These are phyloP conservation scores for Catharus fuscescens DNA, from an alignment of 2,113 vertebrate species.

Conservation along the genomic window DNA sequence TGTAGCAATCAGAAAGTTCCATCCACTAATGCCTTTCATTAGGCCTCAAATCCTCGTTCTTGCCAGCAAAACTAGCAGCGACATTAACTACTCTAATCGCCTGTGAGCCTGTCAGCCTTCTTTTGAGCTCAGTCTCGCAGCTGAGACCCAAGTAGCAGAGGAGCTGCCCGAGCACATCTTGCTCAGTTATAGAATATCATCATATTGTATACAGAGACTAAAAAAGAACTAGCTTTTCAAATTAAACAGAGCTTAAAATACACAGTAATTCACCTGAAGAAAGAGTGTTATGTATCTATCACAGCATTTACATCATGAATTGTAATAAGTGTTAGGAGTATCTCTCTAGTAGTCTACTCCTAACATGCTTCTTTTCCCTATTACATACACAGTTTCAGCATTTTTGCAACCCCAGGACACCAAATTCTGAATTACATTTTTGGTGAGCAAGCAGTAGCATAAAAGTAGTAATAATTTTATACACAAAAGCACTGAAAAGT, in stretches of 20 bases:
- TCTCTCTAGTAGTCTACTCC: background rate
- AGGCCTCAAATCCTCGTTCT: background rate
- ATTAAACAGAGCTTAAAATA: background rate
- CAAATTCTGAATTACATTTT: background rate
- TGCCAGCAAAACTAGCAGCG: background rate
- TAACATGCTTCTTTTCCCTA: background rate
- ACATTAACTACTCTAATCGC: too few relatives aligned
- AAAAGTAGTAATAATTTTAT: background rate
- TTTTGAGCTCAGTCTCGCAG: fast-evolving
- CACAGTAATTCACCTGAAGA: background rate
- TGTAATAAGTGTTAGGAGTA: background rate
- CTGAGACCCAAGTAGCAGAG: background rate
- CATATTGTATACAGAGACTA: background rate
- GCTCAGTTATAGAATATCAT: background rate
- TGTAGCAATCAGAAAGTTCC: background rate
- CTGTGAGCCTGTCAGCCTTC: background rate
- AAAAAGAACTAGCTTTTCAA: background rate
- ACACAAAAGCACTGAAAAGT: background rate
- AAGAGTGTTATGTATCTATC: background rate
- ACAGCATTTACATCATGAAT: background rate
- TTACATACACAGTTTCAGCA: background rate
- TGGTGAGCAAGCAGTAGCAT: background rate
- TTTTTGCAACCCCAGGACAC: background rate
- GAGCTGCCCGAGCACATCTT: background rate
- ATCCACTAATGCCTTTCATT: background rate